Conservation (phyloP, 2,113 vertebrate species). For the Python bivittatus region DNA sequence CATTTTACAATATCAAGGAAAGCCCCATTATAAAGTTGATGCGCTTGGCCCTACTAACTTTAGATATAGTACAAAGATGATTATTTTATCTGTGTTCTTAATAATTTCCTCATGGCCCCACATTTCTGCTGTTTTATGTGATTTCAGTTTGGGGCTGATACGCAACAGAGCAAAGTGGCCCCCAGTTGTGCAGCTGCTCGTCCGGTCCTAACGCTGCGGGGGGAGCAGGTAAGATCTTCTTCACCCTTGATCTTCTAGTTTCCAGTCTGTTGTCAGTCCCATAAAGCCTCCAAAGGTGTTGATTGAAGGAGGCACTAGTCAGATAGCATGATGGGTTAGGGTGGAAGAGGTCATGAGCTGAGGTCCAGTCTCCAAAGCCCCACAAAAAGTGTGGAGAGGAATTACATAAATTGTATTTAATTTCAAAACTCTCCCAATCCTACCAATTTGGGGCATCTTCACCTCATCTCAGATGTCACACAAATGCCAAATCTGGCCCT, state of each 20-base stretch:
- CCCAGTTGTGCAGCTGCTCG: slow-evolving; percentile 84
- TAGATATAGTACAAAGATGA: neutral
- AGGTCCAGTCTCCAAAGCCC: neutral
- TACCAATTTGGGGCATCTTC: neutral
- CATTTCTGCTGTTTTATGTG: neutral
- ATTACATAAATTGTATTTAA: neutral
- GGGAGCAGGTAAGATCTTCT: slow-evolving; percentile 77
- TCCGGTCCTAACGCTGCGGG: slow-evolving; percentile 77
- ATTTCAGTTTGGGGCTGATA: slow-evolving; percentile 88
- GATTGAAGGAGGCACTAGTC: neutral
- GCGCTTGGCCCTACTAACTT: neutral
- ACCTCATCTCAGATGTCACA: neutral
- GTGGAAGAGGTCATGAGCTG: neutral
- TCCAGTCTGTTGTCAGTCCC: no score
- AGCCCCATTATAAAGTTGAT: neutral
- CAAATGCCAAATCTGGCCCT: neutral
- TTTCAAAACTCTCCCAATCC: neutral
- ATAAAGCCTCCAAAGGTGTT: neutral
- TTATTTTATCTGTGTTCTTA: neutral
- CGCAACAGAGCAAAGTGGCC: slow-evolving; percentile 88
- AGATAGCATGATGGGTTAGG: neutral
- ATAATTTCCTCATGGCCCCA: neutral
- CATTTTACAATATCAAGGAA: neutral
- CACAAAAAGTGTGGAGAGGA: neutral
- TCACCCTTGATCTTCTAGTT: neutral